Evolutionary conservation across 2,113 vertebrate genomes (phyloP).

Genomic region (Prunella fulvescens): DNA sequence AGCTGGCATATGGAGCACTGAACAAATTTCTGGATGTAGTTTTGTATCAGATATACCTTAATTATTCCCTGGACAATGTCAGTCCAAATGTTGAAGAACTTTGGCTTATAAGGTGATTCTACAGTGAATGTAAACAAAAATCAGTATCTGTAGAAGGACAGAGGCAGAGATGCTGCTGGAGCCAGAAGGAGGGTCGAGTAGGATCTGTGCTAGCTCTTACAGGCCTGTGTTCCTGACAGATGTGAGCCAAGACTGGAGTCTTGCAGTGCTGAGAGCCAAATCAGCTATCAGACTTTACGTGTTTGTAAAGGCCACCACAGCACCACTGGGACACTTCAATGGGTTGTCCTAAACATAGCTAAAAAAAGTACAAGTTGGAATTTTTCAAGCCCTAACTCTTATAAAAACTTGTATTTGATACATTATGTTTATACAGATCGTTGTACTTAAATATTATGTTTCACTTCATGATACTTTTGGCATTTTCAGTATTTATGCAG

Average conservation of each 20-base stretch:
- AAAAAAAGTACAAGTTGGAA: background rate
- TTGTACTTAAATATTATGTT: background rate
- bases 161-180: background rate
- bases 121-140: background rate
- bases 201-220: background rate
- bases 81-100: background rate
- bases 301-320: background rate
- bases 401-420: background rate
- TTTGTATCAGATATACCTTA: background rate
- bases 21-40: background rate
- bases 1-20: background rate
- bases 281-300: background rate
- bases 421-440: background rate
- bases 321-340: background rate
- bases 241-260: background rate
- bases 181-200: accelerated
- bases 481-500: background rate
- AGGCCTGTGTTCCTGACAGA: background rate
- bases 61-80: background rate
- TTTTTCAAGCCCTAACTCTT: background rate
- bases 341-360: background rate
- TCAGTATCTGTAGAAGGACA: background rate
- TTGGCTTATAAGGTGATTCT: background rate
- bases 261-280: background rate
- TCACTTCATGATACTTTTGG: background rate